Base-by-base conservation (phyloP, 2,797 vertebrate species). In the Acridotheres tristis region DNA sequence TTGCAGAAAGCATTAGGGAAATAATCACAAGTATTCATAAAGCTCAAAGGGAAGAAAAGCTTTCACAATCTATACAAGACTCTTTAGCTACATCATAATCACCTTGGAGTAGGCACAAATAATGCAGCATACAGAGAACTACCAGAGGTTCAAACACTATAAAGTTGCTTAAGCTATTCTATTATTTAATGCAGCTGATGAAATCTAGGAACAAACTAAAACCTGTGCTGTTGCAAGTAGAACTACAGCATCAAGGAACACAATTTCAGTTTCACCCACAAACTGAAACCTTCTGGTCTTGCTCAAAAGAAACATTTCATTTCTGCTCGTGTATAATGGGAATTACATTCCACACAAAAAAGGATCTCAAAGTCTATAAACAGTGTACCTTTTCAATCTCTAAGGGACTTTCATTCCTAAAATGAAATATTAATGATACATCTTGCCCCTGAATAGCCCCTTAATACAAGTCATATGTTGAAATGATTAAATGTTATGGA, bases 401-500 rank as follows among this genome's bases (percentile, higher is more conserved):
- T 38, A 67, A 96, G 96, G 96, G 94, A 95, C 92, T 94, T 97
- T 58, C 91, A 82, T 97, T 97, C 95, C 91, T 92, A 91, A 96
- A 95, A 96, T 96, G 95, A 97, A 94, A 90, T 90, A 96, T 88
- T 96, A 96, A 96, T 96, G 94, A 97, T 96, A 95, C 22, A 48
- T 96, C 93, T 87, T 93, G 91, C 89, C 96, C 86, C 90, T 86
- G 95, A 97, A 97, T 55, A 97, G 95, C 84, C 83, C 89, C 95
- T 97, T 97, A 97, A 97, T 96, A 96, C 80, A 94, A 97, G 66
- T 95, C 94, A 95, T 96, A 96, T 97, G 97, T 89, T 96, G 86
- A 93, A 94, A 97, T 96, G 95, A 97, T 96, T 95, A 94, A 96
- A 97, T 92, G 94, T 92, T 83, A 79, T 59, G 88, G 93, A 92